Evolutionary conservation across 2,797 vertebrate genomes (phyloP), one percentile per base, ranked within the genome.

Genomic region (Tolypeutes matacus): DNA sequence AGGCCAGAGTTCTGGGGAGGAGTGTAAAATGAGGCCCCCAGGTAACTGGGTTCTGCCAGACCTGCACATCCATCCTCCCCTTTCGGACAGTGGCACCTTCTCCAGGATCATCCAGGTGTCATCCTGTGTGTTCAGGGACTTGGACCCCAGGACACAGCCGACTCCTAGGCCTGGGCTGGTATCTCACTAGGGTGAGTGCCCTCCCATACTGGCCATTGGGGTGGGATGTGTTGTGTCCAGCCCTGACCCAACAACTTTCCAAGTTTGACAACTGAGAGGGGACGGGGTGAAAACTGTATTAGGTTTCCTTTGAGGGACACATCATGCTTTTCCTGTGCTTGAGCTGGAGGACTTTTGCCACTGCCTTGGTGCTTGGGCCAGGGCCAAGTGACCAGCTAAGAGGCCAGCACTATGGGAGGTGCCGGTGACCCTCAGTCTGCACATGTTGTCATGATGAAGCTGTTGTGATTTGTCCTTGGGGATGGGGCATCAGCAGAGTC

Each of bases 41-140:
- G 34, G 60, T 1, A 31, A 56, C 56, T 1, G 12, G 31, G 67
- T 31, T 56, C 8, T 14, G 42, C 27, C 42, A 60, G 86, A 58
- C 7, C 46, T 15, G 23, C 12, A 0, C 0, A 2, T 5, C 10
- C 1, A 0, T 11, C 21, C 46, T 65, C 18, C 51, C 9, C 6
- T 8, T 5, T 0, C 36, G 29, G 29, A 21, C 10, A 14, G 7
- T 0, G 0, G 65, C 2, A 0, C 25, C 9, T 34, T 21, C 64
- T 51, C 51, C 2, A 4, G 49, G 17, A 25, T 14, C 8, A 1
- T 10, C 42, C 4, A 4, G 60, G n/a, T 31, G 12, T 56, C 25
- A 67, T 69, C 20, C 10, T 3, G 18, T 6, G 31, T 34, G 12
- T 21, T 58, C 17, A 1, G 53, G 5, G 46, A n/a, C 39, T 18